Conservation (phyloP, 35 echinoderm and acorn worm genomes). For the Apostichopus parvimensis region DNA sequence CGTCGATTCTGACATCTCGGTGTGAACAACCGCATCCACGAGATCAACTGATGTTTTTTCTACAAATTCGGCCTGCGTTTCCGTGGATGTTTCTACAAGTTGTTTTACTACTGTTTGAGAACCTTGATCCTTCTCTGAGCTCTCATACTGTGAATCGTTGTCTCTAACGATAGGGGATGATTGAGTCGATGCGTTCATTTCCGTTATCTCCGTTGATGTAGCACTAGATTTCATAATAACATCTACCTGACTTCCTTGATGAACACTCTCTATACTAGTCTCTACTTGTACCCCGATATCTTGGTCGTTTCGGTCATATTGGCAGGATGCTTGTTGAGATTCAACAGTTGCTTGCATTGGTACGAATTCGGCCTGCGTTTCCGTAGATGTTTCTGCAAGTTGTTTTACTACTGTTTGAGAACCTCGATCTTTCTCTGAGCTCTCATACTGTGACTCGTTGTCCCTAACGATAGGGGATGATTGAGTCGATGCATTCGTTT, state of each 20-base stretch:
- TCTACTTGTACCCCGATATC: conserved; percentile 27
- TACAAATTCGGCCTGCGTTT: conserved; percentile 7
- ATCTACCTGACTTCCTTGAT: conserved; percentile 9
- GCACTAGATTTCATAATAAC: background rate
- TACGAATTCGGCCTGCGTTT: background rate
- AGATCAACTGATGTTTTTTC: conserved; percentile 1
- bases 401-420: conserved; percentile 21
- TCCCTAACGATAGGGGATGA: conserved; percentile 27
- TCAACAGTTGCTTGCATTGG: conserved; percentile 13
- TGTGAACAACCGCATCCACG: background rate
- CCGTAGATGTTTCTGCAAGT: conserved; percentile 6
- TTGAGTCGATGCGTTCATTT: conserved; percentile 2
- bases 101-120: conserved; percentile 22
- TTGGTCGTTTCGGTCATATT: conserved; percentile 11
- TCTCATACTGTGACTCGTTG: conserved; percentile 32
- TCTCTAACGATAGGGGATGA: conserved; percentile 26
- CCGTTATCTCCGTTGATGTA: background rate
- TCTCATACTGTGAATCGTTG: conserved; percentile 36
- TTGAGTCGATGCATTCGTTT: conserved; percentile 7
- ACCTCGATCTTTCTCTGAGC: background rate
- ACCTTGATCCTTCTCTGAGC: background rate
- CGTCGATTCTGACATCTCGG: background rate
- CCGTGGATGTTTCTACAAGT: conserved; percentile 17
- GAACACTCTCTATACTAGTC: background rate
- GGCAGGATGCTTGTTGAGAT: background rate